Percentiles rank a stretch among this genome's conserved stretches.
phyloP scores from a whole-genome alignment of 2,888 invertebrate species.

The Protophormia terraenovae region DNA sequence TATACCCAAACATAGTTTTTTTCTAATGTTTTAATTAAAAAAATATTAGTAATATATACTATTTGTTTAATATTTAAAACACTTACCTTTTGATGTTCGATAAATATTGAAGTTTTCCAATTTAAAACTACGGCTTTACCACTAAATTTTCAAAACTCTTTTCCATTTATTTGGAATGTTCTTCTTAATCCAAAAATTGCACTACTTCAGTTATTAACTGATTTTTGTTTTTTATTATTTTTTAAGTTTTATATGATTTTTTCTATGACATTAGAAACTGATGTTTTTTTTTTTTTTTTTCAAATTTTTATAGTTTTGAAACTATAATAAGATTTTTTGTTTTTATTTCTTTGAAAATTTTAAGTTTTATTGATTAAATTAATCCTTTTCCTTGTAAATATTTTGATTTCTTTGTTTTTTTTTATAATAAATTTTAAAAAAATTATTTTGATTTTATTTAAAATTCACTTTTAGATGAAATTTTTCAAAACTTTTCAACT shows the following conservation, averaged over 20 bases:
- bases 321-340: background rate
- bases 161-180: background rate
- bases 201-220: background rate
- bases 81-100: conserved; percentile 3
- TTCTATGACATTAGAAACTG: background rate
- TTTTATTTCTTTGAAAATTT: background rate
- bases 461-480: background rate
- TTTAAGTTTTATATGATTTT: background rate
- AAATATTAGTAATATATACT: too few species aligned
- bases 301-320: conserved; percentile 2
- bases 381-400: background rate
- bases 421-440: background rate
- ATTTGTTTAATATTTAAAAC: background rate
- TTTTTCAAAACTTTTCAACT: background rate
- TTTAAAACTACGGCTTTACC: background rate
- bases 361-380: too few species aligned
- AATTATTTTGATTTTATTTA: background rate
- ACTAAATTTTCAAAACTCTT: background rate
- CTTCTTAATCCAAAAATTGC: conserved; percentile 38
- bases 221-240: background rate
- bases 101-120: background rate
- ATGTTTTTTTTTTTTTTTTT: background rate
- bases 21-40: too few species aligned
- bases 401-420: background rate
- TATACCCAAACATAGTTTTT: too few species aligned